Conservation (phyloP, 2,797 vertebrate species). For the Argya squamiceps region DNA sequence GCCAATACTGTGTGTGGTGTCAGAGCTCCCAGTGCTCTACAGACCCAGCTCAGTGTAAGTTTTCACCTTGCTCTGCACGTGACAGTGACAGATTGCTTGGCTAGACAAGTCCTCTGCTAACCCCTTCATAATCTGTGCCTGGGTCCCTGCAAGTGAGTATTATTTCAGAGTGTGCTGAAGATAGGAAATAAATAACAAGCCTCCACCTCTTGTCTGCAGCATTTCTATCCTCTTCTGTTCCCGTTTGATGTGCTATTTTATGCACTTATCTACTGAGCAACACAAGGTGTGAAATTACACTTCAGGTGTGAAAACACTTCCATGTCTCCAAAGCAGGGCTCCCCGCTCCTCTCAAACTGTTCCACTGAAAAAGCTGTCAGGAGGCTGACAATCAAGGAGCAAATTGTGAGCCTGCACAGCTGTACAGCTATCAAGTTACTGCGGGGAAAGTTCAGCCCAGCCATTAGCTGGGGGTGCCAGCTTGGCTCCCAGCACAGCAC, state of each 20-base stretch:
- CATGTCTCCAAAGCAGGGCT: slow-evolving; percentile 72
- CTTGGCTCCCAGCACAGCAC: not conserved
- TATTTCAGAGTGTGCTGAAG: slow-evolving; percentile 47
- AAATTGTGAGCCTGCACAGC: slow-evolving; percentile 49
- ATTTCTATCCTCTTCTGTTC: slow-evolving; percentile 74
- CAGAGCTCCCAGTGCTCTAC: not conserved
- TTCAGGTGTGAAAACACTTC: slow-evolving; percentile 80
- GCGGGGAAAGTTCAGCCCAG: slow-evolving; percentile 1
- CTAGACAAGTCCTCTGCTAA: slow-evolving; percentile 53
- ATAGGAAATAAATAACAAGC: slow-evolving; percentile 71
- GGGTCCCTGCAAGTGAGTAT: slow-evolving; percentile 47
- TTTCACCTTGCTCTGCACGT: not conserved
- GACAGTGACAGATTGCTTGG: slow-evolving; percentile 1
- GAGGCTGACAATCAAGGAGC: slow-evolving; percentile 53
- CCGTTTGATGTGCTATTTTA: slow-evolving; percentile 77
- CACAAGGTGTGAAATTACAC: slow-evolving; percentile 80
- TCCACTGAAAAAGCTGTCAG: slow-evolving; percentile 71
- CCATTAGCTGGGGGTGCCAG: not conserved
- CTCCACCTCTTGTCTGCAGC: slow-evolving; percentile 58
- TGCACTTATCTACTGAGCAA: slow-evolving; percentile 76
- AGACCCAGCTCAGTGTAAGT: not conserved
- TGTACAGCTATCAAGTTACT: slow-evolving; percentile 25
- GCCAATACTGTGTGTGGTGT: not conserved
- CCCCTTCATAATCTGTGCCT: slow-evolving; percentile 32
- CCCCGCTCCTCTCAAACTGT: slow-evolving; percentile 70